phyloP scores from a whole-genome alignment of 2,797 vertebrate genomes.

The Percopsis omiscomaycus region DNA sequence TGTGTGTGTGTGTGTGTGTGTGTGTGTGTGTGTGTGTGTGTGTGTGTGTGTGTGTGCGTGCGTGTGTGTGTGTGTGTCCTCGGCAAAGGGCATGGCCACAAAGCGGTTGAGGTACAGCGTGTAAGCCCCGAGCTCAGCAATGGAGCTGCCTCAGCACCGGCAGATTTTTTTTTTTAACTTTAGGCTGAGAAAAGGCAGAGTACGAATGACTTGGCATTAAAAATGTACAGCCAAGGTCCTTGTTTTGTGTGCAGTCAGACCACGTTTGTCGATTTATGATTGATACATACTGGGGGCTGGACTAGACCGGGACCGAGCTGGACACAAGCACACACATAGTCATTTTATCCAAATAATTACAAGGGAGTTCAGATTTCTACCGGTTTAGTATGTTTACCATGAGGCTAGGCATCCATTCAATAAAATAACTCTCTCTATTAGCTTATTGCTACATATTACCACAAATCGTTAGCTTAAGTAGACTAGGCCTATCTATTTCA shows the following conservation, averaged over 20 bases:
- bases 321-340: background rate
- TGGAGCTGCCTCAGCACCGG: slow-evolving; percentile 26
- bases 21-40: background rate
- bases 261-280: slow-evolving; percentile 17
- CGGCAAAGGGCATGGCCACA: slow-evolving; percentile 51
- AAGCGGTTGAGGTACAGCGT: slow-evolving; percentile 52
- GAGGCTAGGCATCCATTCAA: no score
- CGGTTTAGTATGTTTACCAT: no score
- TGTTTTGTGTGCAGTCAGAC: slow-evolving; percentile 32
- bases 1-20: slow-evolving; percentile 7
- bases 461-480: no score
- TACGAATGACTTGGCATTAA: slow-evolving; percentile 51
- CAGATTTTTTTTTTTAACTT: background rate
- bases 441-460: no score
- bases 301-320: no score
- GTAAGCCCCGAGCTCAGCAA: slow-evolving; percentile 46
- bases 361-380: no score
- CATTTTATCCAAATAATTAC: background rate
- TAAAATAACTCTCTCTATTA: no score
- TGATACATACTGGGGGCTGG: slow-evolving; percentile 27
- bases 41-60: background rate
- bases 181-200: slow-evolving; percentile 46
- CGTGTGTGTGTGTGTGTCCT: slow-evolving; percentile 53
- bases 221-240: slow-evolving; percentile 3
- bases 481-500: no score